These are phyloP conservation scores for Charina bottae DNA, from an alignment of 2,113 vertebrate genomes.

Conservation along the genomic window DNA sequence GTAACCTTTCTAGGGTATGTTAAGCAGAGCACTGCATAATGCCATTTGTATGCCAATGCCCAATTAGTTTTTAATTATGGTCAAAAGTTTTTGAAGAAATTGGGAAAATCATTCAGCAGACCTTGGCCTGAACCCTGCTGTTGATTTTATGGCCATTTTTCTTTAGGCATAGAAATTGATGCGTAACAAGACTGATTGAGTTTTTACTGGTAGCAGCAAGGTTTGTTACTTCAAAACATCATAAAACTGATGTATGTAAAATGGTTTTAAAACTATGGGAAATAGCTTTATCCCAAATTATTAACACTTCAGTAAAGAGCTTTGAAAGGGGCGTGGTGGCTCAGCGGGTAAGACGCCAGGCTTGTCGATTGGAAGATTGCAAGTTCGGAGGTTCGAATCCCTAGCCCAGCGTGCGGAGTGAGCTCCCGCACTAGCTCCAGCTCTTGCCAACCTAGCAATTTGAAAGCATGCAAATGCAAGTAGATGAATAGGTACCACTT, in stretches of 20 bases:
- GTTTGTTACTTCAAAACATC: neutral
- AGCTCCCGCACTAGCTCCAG: too few relatives aligned
- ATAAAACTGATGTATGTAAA: neutral
- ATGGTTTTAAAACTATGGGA: neutral
- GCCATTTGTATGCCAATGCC: neutral
- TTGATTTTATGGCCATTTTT: neutral
- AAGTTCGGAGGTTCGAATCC: too few relatives aligned
- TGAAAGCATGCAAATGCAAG: too few relatives aligned
- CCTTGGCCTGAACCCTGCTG: neutral
- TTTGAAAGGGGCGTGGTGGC: too few relatives aligned
- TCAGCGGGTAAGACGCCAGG: too few relatives aligned
- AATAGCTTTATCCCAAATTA: neutral
- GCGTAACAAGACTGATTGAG: neutral
- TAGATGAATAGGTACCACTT: too few relatives aligned
- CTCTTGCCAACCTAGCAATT: too few relatives aligned
- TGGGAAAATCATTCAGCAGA: neutral
- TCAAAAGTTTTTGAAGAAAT: neutral
- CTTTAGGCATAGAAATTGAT: neutral
- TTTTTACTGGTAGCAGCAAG: neutral
- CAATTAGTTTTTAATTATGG: neutral
- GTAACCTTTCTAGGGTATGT: neutral
- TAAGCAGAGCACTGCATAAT: neutral
- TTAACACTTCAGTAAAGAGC: neutral
- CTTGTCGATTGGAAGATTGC: too few relatives aligned
- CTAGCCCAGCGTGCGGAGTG: too few relatives aligned